Conservation (phyloP, 2,113 vertebrate species). For the Protomyctophum bolini region DNA sequence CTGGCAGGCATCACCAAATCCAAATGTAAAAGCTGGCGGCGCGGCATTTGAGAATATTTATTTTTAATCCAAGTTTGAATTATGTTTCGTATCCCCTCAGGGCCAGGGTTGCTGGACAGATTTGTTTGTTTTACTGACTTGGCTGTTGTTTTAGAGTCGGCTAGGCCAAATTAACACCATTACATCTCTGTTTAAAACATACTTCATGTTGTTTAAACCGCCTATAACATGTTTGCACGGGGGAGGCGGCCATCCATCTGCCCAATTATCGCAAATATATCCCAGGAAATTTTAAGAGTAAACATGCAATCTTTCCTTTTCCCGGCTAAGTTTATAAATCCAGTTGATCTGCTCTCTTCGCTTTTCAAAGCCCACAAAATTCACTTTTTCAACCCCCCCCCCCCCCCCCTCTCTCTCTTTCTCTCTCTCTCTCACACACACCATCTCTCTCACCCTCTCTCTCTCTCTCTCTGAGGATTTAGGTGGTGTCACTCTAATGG, state of each 20-base stretch:
- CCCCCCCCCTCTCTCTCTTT: conserved; percentile 2
- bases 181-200: conserved; percentile 65
- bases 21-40: background rate
- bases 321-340: conserved; percentile 38
- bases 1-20: background rate
- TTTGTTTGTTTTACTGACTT: conserved; percentile 68
- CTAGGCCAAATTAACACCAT: conserved; percentile 64
- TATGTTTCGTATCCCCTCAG: conserved; percentile 48
- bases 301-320: conserved; percentile 46
- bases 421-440: background rate
- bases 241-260: conserved; percentile 53
- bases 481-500: conserved; percentile 79
- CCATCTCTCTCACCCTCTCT: conserved; percentile 4
- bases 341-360: conserved; percentile 46
- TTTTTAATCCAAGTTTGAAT: conserved; percentile 51
- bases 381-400: conserved; percentile 29
- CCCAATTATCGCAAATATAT: conserved; percentile 58
- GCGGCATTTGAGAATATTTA: conserved; percentile 38
- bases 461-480: conserved; percentile 62
- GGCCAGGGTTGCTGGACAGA: conserved; percentile 47
- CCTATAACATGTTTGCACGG: conserved; percentile 56
- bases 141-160: conserved; percentile 63
- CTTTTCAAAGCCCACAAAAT: conserved; percentile 42
- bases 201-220: conserved; percentile 66
- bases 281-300: conserved; percentile 66